Evolutionary conservation across 2,797 vertebrate genomes (phyloP).

Genomic region (Saguinus oedipus): DNA sequence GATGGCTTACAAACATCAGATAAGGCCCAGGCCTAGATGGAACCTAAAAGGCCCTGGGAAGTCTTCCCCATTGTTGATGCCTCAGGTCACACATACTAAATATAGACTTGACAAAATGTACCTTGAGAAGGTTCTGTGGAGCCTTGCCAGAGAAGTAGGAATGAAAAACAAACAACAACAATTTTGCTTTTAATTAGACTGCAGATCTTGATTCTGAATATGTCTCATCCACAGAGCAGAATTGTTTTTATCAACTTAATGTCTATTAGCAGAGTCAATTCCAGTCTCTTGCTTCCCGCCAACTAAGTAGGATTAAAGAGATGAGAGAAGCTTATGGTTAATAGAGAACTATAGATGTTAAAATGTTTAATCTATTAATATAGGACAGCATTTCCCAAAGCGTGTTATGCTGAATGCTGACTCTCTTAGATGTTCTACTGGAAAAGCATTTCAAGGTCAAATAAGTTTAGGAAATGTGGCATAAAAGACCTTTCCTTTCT

Average conservation of each 20-base stretch:
- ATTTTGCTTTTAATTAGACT: neutral
- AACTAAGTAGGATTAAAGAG: neutral
- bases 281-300: neutral
- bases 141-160: neutral
- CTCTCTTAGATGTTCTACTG: neutral
- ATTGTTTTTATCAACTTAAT: neutral
- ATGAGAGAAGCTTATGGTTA: neutral
- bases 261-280: neutral
- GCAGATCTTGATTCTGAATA: neutral
- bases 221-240: neutral
- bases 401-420: neutral
- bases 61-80: neutral
- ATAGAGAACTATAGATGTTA: neutral
- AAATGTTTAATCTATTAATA: constrained; percentile 60
- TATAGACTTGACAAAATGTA: neutral
- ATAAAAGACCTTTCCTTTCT: constrained; percentile 22
- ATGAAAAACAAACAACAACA: neutral
- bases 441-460: constrained; percentile 59
- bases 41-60: neutral
- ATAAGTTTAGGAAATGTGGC: constrained; percentile 14
- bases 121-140: neutral
- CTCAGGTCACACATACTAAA: neutral
- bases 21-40: neutral
- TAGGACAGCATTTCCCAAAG: constrained; percentile 62
- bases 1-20: neutral